Percentiles rank a stretch among this genome's conserved stretches.
phyloP scores from a whole-genome alignment of 2,888 invertebrate genomes.

The Tyria jacobaeae region DNA sequence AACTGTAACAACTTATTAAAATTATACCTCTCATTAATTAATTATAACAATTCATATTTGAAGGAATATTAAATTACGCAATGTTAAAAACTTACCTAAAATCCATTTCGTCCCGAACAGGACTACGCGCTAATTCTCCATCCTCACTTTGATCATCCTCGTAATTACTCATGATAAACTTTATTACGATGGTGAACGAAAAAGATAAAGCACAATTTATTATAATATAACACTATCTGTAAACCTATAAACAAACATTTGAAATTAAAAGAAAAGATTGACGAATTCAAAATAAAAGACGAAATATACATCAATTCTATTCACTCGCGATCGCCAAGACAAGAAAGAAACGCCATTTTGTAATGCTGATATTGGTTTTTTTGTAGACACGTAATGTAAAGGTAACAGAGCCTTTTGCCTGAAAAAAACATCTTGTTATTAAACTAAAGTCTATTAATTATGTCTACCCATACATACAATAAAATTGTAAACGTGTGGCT shows the following conservation, averaged over 20 bases:
- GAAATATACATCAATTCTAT: constrained; percentile 24
- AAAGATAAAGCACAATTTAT: constrained; percentile 11
- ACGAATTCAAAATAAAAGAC: constrained; percentile 24
- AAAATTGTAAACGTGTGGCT: no score
- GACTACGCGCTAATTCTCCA: constrained; percentile 93
- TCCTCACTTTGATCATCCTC: constrained; percentile 93
- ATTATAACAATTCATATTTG: not conserved
- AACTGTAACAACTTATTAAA: not conserved
- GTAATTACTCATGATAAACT: constrained; percentile 80
- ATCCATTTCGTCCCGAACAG: constrained; percentile 87
- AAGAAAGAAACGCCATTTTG: constrained; percentile 59
- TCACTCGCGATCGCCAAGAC: constrained; percentile 33
- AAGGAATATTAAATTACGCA: not conserved
- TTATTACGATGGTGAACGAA: constrained; percentile 7
- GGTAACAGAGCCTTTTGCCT: no score
- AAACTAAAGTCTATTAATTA: no score
- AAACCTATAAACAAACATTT: constrained; percentile 7
- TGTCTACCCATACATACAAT: no score
- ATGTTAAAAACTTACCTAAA: constrained; percentile 68
- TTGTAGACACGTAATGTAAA: not conserved
- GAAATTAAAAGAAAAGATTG: constrained; percentile 14
- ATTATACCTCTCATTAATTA: not conserved
- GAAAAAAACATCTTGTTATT: no score
- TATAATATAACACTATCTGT: constrained; percentile 20
- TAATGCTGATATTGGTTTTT: constrained; percentile 17